These are phyloP conservation scores for Harpagoxenus sublaevis DNA, from an alignment of 2,888 invertebrate genomes.

Conservation along the genomic window DNA sequence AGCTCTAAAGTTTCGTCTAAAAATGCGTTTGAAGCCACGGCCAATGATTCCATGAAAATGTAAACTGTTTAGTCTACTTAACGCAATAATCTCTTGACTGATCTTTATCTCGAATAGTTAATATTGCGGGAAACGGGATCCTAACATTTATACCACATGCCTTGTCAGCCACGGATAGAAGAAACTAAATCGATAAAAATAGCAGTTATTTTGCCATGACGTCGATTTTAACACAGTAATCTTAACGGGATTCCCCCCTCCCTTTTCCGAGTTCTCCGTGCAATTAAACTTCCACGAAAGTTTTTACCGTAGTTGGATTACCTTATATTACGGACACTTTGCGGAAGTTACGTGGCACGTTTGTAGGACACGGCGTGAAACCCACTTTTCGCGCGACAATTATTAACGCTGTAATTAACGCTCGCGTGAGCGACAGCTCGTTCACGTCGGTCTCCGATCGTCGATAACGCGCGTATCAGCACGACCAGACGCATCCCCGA, in stretches of 20 bases:
- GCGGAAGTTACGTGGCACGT: slow-evolving; percentile 34
- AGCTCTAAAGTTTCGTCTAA: background rate
- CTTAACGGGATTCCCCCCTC: slow-evolving; percentile 9
- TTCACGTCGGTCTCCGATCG: slow-evolving; percentile 41
- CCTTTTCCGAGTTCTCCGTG: background rate
- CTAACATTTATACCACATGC: background rate
- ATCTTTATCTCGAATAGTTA: background rate
- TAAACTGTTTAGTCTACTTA: slow-evolving; percentile 38
- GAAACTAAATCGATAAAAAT: background rate
- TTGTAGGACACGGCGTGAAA: slow-evolving; percentile 32
- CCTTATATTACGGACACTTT: slow-evolving; percentile 33
- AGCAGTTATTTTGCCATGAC: background rate
- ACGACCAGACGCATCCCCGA: slow-evolving; percentile 51
- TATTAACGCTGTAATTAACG: slow-evolving; percentile 47
- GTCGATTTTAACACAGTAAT: slow-evolving; percentile 27
- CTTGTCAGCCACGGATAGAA: background rate
- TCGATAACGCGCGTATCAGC: slow-evolving; percentile 44
- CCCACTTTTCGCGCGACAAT: slow-evolving; percentile 42
- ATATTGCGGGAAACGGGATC: background rate
- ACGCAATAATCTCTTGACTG: background rate
- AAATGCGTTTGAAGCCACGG: background rate
- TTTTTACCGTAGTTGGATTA: slow-evolving; percentile 67
- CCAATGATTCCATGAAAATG: slow-evolving; percentile 2
- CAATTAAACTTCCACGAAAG: slow-evolving; percentile 69
- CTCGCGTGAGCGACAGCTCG: slow-evolving; percentile 43